A percentile compares a stretch with the other conserved stretches of the same genome.
These are phyloP conservation scores for Struthidea cinerea DNA, from an alignment of 2,113 vertebrate species.

Conservation along the genomic window DNA sequence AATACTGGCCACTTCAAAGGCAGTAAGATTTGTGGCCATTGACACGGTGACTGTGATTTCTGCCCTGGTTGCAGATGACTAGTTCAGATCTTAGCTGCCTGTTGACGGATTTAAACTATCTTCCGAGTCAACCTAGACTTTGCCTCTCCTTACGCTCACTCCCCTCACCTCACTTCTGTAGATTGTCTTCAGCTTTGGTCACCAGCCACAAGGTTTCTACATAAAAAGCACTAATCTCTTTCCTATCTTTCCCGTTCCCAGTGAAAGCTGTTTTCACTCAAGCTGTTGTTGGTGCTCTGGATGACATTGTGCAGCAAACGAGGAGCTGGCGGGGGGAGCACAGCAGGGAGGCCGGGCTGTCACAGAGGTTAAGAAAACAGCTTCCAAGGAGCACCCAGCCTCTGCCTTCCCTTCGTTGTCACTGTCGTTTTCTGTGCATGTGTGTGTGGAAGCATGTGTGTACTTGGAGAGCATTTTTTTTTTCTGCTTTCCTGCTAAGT, in stretches of 20 bases:
- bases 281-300: constrained; percentile 51
- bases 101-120: constrained; percentile 43
- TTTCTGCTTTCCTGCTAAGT: background rate
- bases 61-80: constrained; percentile 28
- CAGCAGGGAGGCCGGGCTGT: background rate
- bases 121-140: background rate
- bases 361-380: constrained; percentile 64
- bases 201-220: background rate
- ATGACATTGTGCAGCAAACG: constrained; percentile 52
- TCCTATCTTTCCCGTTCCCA: background rate
- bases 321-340: background rate
- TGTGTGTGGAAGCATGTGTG: background rate
- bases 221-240: constrained; percentile 37
- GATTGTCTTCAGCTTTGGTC: constrained; percentile 41
- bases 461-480: background rate
- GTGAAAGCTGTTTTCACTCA: constrained; percentile 65
- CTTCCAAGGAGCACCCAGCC: constrained; percentile 48
- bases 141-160: background rate
- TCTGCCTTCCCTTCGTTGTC: background rate
- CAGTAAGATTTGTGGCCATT: constrained; percentile 33
- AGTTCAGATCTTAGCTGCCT: constrained; percentile 48
- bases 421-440: background rate
- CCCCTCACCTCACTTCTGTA: background rate
- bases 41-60: constrained; percentile 50
- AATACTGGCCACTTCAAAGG: constrained; percentile 54